Conservation (phyloP, 2,113 vertebrate genomes). For the Circaetus cinerascens region DNA sequence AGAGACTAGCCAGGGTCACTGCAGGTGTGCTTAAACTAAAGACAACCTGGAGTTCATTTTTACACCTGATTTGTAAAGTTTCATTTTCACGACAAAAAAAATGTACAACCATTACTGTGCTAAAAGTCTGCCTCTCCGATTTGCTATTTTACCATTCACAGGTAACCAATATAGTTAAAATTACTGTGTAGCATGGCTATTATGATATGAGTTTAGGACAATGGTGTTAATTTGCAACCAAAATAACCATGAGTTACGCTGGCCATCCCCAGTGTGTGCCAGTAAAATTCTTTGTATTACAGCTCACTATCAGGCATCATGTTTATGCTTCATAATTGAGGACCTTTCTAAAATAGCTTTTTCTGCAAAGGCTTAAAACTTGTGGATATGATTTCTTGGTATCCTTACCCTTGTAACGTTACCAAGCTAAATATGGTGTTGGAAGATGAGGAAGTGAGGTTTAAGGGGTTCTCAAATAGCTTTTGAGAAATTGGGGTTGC, state of each 20-base stretch:
- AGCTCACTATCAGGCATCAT: background rate
- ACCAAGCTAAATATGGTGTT: background rate
- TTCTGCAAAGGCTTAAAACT: background rate
- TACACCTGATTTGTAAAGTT: background rate
- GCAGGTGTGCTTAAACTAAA: background rate
- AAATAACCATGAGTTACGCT: background rate
- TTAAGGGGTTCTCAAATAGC: background rate
- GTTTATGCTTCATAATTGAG: background rate
- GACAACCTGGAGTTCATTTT: background rate
- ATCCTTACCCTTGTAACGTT: background rate
- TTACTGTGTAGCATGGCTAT: background rate
- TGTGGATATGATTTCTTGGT: background rate
- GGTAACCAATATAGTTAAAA: background rate
- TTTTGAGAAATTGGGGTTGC: background rate
- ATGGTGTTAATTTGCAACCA: background rate
- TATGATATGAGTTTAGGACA: background rate
- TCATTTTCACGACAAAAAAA: background rate
- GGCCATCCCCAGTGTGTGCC: background rate
- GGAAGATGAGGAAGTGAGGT: background rate
- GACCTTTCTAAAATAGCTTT: background rate
- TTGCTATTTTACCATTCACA: background rate
- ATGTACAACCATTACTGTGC: background rate
- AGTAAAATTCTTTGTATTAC: background rate
- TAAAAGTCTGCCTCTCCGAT: background rate
- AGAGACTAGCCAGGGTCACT: background rate